Evolutionary conservation across 92 coral and sea anemone genomes (phyloP), one percentile per base, ranked within the genome.

Genomic region (Zoanthus sociatus): DNA sequence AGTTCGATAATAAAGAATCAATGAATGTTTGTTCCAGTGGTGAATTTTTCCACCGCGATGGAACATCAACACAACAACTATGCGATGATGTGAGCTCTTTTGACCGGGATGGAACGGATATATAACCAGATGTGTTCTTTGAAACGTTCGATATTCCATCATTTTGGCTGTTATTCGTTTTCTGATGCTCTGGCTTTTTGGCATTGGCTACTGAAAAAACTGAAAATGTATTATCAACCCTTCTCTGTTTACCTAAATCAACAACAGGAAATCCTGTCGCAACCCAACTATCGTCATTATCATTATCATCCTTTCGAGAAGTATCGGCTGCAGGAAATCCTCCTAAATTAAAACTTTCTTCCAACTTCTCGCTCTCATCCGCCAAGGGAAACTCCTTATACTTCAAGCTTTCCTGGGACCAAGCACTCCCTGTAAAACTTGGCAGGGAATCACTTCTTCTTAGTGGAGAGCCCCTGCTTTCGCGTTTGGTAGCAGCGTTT

Each of bases 181-280:
- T 61, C 33, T 73, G 76, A 13, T 78, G 75, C 60, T 21, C 74
- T 17, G 73, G 82, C 20, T 66, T 77, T 42, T 21, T 51, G 13
- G 45, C 17, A 32, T 48, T 61, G n/a, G 78, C 31, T 10, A n/a
- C 45, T 7, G 76, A 20, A 45, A 37, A 33, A 0, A 83, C 89
- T 46, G 79, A 71, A n/a, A 78, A 58, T 45, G 54, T 48, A 20
- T 12, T 31, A 67, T 66, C 54, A 0, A 54, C 14, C 17, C 73
- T 71, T 16, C 51, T 56, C 44, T 88, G 83, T 71, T 87, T 93
- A 46, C 95, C 95, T 6, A 84, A 73, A 87, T 97, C 98, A 31
- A 82, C 76, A 7, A 91, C 98, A 0, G 99, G 99, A 90, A 97
- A 92, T n/a, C 99, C 99, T n/a, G 94, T 96, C 1, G 91, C 86